Evolutionary conservation across 2,113 vertebrate genomes (phyloP), one percentile per base, ranked within the genome.

Genomic region (Pyxicephalus adspersus): DNA sequence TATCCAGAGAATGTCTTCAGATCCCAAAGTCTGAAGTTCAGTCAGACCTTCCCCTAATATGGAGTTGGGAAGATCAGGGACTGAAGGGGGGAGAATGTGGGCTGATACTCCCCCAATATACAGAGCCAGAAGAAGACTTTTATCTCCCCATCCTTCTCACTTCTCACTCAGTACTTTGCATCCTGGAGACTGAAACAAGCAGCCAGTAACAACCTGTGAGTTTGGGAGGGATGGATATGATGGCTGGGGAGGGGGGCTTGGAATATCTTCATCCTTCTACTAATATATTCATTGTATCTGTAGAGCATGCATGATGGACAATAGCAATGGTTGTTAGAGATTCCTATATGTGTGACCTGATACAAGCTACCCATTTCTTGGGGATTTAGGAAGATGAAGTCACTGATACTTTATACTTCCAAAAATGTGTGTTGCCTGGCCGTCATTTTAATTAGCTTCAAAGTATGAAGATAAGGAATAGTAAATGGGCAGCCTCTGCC

Each of bases 11-110:
- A 81, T 81, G 79, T 64, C 28, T 70, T 55, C 79, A 73, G 28
- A 73, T 29, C 78, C 67, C 45, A 80, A 80, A 80, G 22, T 26
- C 66, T 52, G 70, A 23, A 77, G 52, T 72, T 72, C 58, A 20
- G 78, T 81, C 67, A 81, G 68, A 73, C 79, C 79, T 74, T 81
- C 79, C 79, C 79, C 79, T 73, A 81, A 81, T 81, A 81, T 73
- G 79, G 79, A 73, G 79, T 45, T 81, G 79, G 79, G 79, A 81
- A 64, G 58, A 73, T 73, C 58, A 73, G 58, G 34, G 55, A 2
- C 45, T 38, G 68, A n/a, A 74, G 68, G 67, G 38, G 67, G 80
- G 34, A 31, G 70, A 20, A 3, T 18, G 2, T 38, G 38, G 28
- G 58, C 9, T 31, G 26, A 28, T 18, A 73, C 79, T 31, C 26